Evolutionary conservation across 2,888 invertebrate species (phyloP).

Genomic region (Tyria jacobaeae): DNA sequence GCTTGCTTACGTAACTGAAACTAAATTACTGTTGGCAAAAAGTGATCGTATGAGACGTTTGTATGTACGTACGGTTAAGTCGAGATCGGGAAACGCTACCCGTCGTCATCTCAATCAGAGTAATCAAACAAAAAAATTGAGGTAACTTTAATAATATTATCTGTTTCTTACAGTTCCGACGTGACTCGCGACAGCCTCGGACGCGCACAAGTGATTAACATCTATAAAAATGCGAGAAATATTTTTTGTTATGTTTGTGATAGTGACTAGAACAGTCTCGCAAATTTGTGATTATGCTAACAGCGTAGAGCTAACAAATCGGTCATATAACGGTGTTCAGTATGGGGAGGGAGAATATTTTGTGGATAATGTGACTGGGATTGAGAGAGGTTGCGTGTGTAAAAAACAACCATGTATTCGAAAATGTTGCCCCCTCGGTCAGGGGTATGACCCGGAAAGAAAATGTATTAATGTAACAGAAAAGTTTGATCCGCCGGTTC

Average conservation of each 20-base stretch:
- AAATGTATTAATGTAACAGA: constrained; percentile 4
- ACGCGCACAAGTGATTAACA: constrained; percentile 1
- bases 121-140: no score
- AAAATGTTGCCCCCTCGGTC: constrained; percentile 71
- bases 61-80: no score
- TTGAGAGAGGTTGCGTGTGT: constrained; percentile 63
- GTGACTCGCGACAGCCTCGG: constrained; percentile 1
- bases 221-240: constrained; percentile 6
- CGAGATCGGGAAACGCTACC: no score
- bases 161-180: constrained; percentile 5
- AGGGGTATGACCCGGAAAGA: constrained; percentile 39
- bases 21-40: no score
- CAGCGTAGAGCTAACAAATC: constrained; percentile 31
- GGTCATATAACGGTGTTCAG: constrained; percentile 46
- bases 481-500: constrained; percentile 11
- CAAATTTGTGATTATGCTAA: constrained; percentile 28
- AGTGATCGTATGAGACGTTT: no score
- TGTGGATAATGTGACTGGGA: constrained; percentile 45
- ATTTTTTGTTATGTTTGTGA: not conserved
- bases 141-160: no score
- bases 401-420: constrained; percentile 57
- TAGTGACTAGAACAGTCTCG: constrained; percentile 14
- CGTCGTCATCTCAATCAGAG: no score
- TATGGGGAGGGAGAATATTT: constrained; percentile 61
- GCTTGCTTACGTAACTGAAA: no score